phyloP scores from a whole-genome alignment of 2,888 invertebrate genomes.

The Drosophila nr. fundita region DNA sequence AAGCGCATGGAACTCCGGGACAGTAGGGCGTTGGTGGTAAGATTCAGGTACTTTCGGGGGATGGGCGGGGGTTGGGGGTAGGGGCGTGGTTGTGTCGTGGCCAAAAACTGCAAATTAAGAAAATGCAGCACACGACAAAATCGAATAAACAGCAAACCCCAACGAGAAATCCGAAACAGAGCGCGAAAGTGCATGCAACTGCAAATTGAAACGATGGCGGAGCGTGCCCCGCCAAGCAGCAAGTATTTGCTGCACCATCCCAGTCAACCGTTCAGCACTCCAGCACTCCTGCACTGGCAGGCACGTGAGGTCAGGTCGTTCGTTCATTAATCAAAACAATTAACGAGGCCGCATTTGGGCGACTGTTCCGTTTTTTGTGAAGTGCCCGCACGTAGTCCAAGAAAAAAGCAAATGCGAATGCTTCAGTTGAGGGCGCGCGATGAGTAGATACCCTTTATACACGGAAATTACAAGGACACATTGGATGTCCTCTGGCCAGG shows the following conservation, averaged over 20 bases:
- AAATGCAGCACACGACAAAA: constrained; percentile 80
- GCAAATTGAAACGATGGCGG: constrained; percentile 70
- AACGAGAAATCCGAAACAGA: constrained; percentile 24
- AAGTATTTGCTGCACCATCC: neutral
- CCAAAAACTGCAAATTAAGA: constrained; percentile 74
- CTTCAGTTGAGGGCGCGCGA: neutral
- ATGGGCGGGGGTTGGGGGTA: neutral
- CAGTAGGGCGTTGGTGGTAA: neutral
- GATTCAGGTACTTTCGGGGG: neutral
- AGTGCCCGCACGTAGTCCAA: constrained; percentile 72
- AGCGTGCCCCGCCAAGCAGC: constrained; percentile 34
- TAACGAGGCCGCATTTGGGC: constrained; percentile 80
- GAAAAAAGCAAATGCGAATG: neutral
- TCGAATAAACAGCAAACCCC: constrained; percentile 74
- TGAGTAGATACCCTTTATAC: neutral
- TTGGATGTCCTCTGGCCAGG: too few relatives aligned
- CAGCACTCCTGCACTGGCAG: constrained; percentile 13
- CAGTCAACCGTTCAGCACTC: neutral
- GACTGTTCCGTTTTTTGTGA: constrained; percentile 75
- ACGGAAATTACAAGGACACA: neutral
- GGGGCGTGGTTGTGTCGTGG: constrained; percentile 6
- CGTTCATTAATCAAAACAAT: constrained; percentile 81
- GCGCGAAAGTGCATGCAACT: constrained; percentile 72
- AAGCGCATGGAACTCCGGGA: constrained; percentile 14
- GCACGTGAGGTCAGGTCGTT: constrained; percentile 75